phyloP scores from a whole-genome alignment of 2,888 invertebrate species.

The Acronicta leporina region DNA sequence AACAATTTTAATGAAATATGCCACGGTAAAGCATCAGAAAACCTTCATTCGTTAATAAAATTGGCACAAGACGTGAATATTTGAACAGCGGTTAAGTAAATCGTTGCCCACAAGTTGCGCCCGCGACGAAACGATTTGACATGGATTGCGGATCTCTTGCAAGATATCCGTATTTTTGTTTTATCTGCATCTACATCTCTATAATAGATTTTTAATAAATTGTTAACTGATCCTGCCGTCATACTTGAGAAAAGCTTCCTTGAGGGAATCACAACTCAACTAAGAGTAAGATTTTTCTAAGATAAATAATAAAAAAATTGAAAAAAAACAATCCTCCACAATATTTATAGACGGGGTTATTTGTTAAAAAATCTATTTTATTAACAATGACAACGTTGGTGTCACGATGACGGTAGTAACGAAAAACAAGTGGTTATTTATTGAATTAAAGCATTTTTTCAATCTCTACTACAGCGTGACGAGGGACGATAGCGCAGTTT shows the following conservation, averaged over 20 bases:
- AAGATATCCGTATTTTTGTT: conserved; percentile 23
- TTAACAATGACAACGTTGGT: conserved; percentile 23
- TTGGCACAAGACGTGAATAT: conserved; percentile 45
- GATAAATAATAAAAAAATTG: too few species aligned
- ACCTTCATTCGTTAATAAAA: conserved; percentile 41
- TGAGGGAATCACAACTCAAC: too few species aligned
- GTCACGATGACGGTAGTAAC: conserved; percentile 7
- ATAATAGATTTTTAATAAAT: background rate
- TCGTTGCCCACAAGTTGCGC: conserved; percentile 22
- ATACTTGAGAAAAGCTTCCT: too few species aligned
- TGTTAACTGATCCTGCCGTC: background rate
- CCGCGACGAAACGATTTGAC: conserved; percentile 44
- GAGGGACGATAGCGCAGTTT: conserved; percentile 65
- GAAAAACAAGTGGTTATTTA: conserved; percentile 21
- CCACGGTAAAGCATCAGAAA: conserved; percentile 16
- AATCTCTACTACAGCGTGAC: conserved; percentile 65
- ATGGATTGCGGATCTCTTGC: conserved; percentile 39
- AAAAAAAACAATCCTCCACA: background rate
- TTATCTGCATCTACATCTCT: background rate
- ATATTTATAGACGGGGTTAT: conserved; percentile 31
- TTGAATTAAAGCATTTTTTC: conserved; percentile 52
- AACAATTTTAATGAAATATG: conserved; percentile 26
- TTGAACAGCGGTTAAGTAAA: conserved; percentile 42
- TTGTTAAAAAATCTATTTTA: conserved; percentile 17
- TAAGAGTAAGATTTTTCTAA: too few species aligned